These are phyloP conservation scores for Mystacornis crossleyi DNA, from an alignment of 2,113 vertebrate species.

Conservation along the genomic window DNA sequence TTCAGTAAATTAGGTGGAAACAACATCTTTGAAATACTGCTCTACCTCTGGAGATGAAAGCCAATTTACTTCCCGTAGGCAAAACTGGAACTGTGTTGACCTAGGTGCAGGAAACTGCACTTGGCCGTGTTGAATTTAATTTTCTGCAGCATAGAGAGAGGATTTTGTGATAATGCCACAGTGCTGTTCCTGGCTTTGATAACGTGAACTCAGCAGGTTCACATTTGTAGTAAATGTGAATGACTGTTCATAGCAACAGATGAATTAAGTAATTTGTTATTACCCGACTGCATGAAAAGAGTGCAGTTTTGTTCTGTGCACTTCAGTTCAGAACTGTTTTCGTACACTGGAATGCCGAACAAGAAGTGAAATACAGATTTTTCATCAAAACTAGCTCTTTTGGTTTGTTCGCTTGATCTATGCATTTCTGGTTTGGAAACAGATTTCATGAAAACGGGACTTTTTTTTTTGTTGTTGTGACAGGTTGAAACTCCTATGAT, in stretches of 20 bases:
- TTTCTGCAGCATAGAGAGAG: neutral
- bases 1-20: neutral
- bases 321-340: neutral
- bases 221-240: neutral
- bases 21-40: neutral
- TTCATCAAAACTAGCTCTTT: neutral
- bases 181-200: neutral
- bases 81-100: neutral
- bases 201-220: neutral
- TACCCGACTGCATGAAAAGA: neutral
- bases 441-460: neutral
- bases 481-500: conserved; percentile 99
- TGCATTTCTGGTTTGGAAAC: neutral
- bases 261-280: neutral
- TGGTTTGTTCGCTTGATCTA: neutral
- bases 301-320: neutral
- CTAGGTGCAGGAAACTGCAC: neutral
- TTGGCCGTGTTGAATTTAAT: neutral
- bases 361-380: neutral
- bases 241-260: neutral
- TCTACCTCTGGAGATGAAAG: neutral
- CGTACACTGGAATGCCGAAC: neutral
- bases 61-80: neutral
- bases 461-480: neutral
- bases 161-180: neutral